Evolutionary conservation across 2,113 vertebrate genomes (phyloP).

Genomic region (Phalacrocorax pelagicus): DNA sequence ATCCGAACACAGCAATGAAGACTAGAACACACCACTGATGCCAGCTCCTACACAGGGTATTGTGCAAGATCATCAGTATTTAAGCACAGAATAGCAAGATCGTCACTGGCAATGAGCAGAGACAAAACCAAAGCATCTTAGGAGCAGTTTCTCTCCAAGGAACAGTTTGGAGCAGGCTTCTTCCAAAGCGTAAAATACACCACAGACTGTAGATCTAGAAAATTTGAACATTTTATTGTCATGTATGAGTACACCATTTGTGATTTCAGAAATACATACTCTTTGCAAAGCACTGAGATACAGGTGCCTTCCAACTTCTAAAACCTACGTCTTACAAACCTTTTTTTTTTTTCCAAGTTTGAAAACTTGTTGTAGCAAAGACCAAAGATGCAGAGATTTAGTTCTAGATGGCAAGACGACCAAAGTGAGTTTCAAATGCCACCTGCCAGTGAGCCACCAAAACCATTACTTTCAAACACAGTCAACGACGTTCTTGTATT

Average conservation of each 20-base stretch:
- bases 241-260: constrained; percentile 47
- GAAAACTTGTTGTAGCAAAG: too few relatives aligned
- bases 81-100: not conserved
- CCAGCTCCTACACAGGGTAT: not conserved
- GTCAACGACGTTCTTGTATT: not conserved
- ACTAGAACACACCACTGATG: rapidly evolving
- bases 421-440: not conserved
- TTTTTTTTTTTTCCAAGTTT: not conserved
- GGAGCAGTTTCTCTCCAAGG: too few relatives aligned
- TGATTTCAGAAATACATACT: constrained; percentile 55
- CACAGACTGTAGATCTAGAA: constrained; percentile 32
- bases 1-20: rapidly evolving
- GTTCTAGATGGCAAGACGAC: not conserved
- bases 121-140: not conserved
- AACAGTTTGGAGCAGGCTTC: too few relatives aligned
- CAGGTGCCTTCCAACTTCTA: not conserved
- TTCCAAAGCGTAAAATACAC: not conserved
- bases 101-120: rapidly evolving
- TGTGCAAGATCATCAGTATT: rapidly evolving
- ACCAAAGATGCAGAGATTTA: not conserved
- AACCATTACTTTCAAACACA: constrained; percentile 4
- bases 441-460: constrained; percentile 10
- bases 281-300: constrained; percentile 42
- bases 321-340: not conserved
- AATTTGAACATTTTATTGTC: constrained; percentile 76